These are phyloP conservation scores for Lepidurus packardi DNA, from an alignment of 1,140 invertebrate species.

Conservation along the genomic window DNA sequence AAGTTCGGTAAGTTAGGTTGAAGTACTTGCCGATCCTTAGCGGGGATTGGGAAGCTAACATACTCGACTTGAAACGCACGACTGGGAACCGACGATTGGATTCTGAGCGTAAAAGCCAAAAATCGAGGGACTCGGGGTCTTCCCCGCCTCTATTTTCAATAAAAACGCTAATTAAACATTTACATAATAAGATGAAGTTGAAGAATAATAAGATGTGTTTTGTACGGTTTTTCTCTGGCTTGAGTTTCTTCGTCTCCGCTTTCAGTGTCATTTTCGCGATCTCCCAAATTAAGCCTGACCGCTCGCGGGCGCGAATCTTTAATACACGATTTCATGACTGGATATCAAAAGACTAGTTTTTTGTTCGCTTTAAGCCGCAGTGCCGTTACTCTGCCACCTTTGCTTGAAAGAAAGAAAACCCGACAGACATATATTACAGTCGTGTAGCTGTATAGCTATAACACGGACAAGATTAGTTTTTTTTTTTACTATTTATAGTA, in stretches of 20 bases:
- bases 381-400: not conserved
- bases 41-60: not conserved
- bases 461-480: not conserved
- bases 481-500: not conserved
- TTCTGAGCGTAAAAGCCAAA: not conserved
- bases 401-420: not conserved
- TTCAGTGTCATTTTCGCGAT: constrained; percentile 3
- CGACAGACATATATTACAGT: too few species aligned
- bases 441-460: too few species aligned
- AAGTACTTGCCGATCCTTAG: constrained; percentile 28
- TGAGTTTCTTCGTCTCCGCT: constrained; percentile 1
- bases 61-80: constrained; percentile 17
- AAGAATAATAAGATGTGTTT: not conserved
- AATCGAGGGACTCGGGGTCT: not conserved
- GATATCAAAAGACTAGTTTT: not conserved
- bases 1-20: constrained; percentile 27
- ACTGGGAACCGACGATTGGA: not conserved
- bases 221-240: not conserved
- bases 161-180: not conserved
- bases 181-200: not conserved
- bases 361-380: not conserved
- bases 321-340: not conserved
- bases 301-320: constrained; percentile 1
- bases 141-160: not conserved
- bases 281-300: constrained; percentile 2